Base-by-base conservation (phyloP, 1,140 invertebrate genomes). In the Panulirus ornatus region DNA sequence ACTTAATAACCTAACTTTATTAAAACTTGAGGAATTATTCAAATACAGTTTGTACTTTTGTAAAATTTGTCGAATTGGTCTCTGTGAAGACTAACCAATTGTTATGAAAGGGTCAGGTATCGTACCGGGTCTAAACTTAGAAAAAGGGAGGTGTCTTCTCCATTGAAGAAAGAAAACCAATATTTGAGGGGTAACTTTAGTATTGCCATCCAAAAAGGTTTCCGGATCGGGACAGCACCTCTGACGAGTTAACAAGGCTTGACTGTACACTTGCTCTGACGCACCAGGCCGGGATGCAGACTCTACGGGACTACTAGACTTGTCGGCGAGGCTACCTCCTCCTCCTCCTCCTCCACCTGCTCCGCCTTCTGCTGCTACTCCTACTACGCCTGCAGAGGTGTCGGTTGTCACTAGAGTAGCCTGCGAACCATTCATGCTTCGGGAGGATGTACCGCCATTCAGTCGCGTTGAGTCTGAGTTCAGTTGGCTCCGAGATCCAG, bases 341-440 rank as follows among this genome's bases (percentile, higher is more conserved):
- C 70, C 83, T 84, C 83, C 83, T 47, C 63, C 83, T 73, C 83
- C 83, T 40, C 66, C 84, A 30, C 73, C 84, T 70, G 40, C 83
- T 63, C 84, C 84, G 42, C 70, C 84, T 87, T 51, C 84, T 78
- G 30, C 71, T 36, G 84, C 84, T 78, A 78, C 73, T 38, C 73
- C 75, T 76, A 73, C 71, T 73, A 84, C 83, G 38, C 83, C 83
- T 51, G 70, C n/a, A 47, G 70, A 76, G 84, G 66, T 76, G 70
- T 73, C 73, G 73, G 34, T 58, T 44, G 40, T 54, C 47, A 75
- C 66, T 85, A 66, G 58, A 38, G 58, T 42, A 63, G 54, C 66
- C 54, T 63, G 71, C 54, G 73, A 87, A 78, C 84, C 73, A 30
- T 58, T 73, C 73, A 87, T 75, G 73, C 42, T 73, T 42, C 75